A percentile compares a stretch with the other conserved stretches of the same genome.
Conservation (phyloP, 2,797 vertebrate genomes). For the Zalophus californianus region DNA sequence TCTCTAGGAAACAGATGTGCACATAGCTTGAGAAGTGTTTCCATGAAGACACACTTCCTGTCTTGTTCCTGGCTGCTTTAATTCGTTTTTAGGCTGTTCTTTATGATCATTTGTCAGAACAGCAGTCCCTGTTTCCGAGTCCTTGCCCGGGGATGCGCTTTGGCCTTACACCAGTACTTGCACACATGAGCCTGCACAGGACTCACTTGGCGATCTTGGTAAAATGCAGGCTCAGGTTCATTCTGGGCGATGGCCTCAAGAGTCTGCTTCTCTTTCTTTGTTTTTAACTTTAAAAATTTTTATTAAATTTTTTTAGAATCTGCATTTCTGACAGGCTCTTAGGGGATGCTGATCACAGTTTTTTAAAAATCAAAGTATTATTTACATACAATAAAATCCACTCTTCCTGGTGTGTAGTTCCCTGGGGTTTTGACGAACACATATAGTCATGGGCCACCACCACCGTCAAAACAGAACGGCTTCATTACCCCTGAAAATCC, state of each 20-base stretch:
- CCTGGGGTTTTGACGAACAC: not conserved
- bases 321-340: not conserved
- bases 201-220: not conserved
- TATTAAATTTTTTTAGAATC: not conserved
- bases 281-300: not conserved
- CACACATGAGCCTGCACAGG: not conserved
- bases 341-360: not conserved
- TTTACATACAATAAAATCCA: not conserved
- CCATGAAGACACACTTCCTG: not conserved
- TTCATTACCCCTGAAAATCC: not conserved
- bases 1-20: not conserved
- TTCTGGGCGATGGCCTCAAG: not conserved
- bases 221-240: not conserved
- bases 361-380: not conserved
- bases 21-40: not conserved
- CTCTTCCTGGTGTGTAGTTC: not conserved
- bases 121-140: not conserved
- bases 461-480: no score
- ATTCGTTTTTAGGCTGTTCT: not conserved
- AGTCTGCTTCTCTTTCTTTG: not conserved
- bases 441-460: fast-evolving
- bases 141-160: not conserved
- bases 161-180: not conserved
- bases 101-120: not conserved
- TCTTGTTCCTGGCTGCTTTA: not conserved